Evolutionary conservation across 64 coral and sea anemone species (phyloP), one percentile per base, ranked within the genome.

Genomic region (Astreopora myriophthalma): DNA sequence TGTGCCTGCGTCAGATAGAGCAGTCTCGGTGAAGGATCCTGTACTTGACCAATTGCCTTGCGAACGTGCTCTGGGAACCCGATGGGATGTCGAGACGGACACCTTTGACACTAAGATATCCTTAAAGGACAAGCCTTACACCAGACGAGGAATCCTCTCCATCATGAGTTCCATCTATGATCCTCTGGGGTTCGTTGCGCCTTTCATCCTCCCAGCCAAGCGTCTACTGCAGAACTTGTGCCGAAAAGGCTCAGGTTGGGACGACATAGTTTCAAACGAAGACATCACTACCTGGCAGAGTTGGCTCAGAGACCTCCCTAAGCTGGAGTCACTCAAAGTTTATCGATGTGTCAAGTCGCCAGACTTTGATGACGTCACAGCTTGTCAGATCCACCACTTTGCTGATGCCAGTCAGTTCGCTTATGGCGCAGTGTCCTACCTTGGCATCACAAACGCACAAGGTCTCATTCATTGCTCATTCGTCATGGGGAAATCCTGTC

Each of bases 101-200:
- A 26, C 10, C 26, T 86, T 86, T 64, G 39, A 40, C 23, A 71
- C 76, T 63, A 76, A 57, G 24, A 76, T 89, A 32, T 27, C 34
- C 7, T 19, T 89, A 24, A 74, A 76, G 48, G 86, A 89, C 52
- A 44, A 28, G 8, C 86, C 86, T 27, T 23, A 19, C 1, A 73
- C 85, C 20, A 71, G 85, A 72, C 16, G 46, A 73, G 85, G 66
- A 27, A 38, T 87, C 12, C 66, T 73, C 1, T 87, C 85, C 14
- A 31, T 55, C n/a, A 35, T 55, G 11, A 87, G 85, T 48, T 87
- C 85, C 11, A 51, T 87, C 14, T 73, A 87, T 44, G 85, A 88
- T 40, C 86, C 86, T 19, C 34, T 88, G 14, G 86, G 88, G 35
- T 90, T 90, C 20, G 35, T 68, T 44, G 46, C 73, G 5, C 74